A percentile compares a stretch with the other conserved stretches of the same genome.
phyloP scores from a whole-genome alignment of 2,797 vertebrate genomes.

The Brachymystax lenok region DNA sequence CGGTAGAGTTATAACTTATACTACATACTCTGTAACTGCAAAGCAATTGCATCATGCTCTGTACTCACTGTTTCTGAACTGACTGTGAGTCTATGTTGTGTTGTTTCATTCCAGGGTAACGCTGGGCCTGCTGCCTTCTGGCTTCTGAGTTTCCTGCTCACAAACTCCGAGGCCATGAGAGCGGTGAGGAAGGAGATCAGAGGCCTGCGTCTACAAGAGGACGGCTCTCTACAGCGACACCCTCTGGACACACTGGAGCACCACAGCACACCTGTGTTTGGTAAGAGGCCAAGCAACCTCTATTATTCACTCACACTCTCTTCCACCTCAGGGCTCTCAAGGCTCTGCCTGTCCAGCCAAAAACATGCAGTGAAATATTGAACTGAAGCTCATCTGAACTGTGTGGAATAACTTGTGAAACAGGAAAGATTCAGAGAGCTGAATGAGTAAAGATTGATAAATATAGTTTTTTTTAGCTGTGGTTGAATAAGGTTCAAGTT shows the following conservation, averaged over 20 bases:
- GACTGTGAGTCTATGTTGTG: slow-evolving; percentile 12
- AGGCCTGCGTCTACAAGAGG: slow-evolving; percentile 28
- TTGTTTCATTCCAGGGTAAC: slow-evolving; percentile 75
- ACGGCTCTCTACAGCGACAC: slow-evolving; percentile 38
- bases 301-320: slow-evolving; percentile 22
- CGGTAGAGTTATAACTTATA: not conserved
- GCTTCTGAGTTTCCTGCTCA: slow-evolving; percentile 87
- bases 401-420: slow-evolving; percentile 32
- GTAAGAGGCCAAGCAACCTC: slow-evolving; percentile 56
- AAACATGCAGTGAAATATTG: not conserved
- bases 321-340: slow-evolving; percentile 8
- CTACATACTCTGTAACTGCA: not conserved
- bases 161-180: slow-evolving; percentile 80
- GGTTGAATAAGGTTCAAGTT: not conserved
- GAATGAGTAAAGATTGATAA: slow-evolving; percentile 12
- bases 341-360: not conserved
- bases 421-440: not conserved
- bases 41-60: not conserved
- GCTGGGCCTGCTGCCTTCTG: slow-evolving; percentile 85
- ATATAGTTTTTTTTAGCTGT: not conserved
- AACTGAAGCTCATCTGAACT: slow-evolving; percentile 23
- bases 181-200: slow-evolving; percentile 78
- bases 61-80: not conserved
- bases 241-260: slow-evolving; percentile 54
- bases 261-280: slow-evolving; percentile 71